These are phyloP conservation scores for Ophraella communa DNA, from an alignment of 2,888 invertebrate species.

Conservation along the genomic window DNA sequence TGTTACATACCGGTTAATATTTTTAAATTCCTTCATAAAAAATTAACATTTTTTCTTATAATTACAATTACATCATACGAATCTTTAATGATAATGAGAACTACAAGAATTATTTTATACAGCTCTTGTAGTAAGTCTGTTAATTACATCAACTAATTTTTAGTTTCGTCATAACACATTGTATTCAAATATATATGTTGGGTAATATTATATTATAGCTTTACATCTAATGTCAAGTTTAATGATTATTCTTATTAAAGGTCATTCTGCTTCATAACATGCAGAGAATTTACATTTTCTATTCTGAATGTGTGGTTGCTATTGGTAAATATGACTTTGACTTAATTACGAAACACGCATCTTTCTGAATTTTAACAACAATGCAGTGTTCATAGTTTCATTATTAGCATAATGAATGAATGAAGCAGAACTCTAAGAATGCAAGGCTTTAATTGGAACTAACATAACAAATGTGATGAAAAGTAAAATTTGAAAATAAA, in stretches of 20 bases:
- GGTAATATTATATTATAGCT: not conserved
- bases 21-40: too few species aligned
- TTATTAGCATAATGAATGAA: too few species aligned
- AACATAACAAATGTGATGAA: too few species aligned
- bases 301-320: not conserved
- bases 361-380: not conserved
- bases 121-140: not conserved
- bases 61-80: too few species aligned
- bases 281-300: not conserved
- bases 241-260: not conserved
- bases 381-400: not conserved
- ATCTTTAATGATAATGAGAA: too few species aligned
- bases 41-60: too few species aligned
- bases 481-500: too few species aligned
- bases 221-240: slow-evolving; percentile 5
- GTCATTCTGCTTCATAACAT: not conserved
- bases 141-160: not conserved
- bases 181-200: slow-evolving; percentile 3
- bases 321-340: not conserved
- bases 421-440: too few species aligned
- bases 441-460: too few species aligned
- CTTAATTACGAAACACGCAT: not conserved
- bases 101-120: not conserved
- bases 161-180: not conserved
- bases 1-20: too few species aligned